Percentiles rank a stretch among this genome's conserved stretches.
Conservation (phyloP, 1,140 invertebrate species). For the Zophobas morio region DNA sequence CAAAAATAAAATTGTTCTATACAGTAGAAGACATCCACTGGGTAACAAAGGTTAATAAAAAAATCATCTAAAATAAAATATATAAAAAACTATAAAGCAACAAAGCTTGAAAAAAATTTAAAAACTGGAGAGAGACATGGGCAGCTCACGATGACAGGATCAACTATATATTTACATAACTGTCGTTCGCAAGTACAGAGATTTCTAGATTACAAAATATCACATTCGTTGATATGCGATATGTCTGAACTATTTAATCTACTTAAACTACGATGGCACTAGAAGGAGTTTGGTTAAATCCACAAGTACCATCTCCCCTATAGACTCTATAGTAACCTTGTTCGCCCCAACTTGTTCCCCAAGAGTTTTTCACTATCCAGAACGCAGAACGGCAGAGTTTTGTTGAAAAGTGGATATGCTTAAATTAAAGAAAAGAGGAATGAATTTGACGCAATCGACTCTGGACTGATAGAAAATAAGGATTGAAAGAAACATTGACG, state of each 20-base stretch:
- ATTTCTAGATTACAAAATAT: conserved; percentile 5
- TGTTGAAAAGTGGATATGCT: conserved; percentile 87
- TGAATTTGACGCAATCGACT: too few species aligned
- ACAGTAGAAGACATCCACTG: conserved; percentile 13
- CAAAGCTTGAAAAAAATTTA: conserved; percentile 19
- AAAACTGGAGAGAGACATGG: conserved; percentile 16
- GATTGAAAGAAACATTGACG: too few species aligned
- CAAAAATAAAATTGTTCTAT: conserved; percentile 2
- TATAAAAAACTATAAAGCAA: conserved; percentile 29
- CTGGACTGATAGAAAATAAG: too few species aligned
- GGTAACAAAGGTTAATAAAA: conserved; percentile 40
- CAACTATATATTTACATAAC: not conserved
- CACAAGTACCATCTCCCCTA: conserved; percentile 95
- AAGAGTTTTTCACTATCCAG: conserved; percentile 89
- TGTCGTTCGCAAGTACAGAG: not conserved
- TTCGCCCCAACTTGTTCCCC: conserved; percentile 90
- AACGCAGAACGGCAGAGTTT: conserved; percentile 91
- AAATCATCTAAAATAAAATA: conserved; percentile 25
- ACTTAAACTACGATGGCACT: conserved; percentile 82
- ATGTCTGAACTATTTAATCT: not conserved
- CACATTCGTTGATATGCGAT: conserved; percentile 29
- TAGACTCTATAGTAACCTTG: conserved; percentile 97
- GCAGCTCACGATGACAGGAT: not conserved
- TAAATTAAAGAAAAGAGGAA: too few species aligned
- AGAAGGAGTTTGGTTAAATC: conserved; percentile 92